These are phyloP conservation scores for Priocnemis perturbator DNA, from an alignment of 2,888 invertebrate genomes.

Conservation along the genomic window DNA sequence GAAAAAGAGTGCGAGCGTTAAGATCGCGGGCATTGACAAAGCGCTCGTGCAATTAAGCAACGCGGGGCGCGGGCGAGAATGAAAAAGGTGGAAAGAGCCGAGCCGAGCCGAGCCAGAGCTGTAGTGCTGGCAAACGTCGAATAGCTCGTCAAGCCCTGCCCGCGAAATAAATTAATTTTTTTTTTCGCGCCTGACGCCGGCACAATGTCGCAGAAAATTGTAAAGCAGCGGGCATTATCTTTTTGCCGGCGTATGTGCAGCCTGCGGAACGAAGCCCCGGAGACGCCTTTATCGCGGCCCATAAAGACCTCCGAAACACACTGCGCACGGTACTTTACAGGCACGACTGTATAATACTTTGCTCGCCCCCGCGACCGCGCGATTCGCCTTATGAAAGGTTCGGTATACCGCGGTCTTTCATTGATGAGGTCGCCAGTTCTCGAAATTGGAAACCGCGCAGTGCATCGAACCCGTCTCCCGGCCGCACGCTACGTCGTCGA, in stretches of 20 bases:
- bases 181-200: not conserved
- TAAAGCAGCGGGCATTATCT: slow-evolving; percentile 36
- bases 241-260: slow-evolving; percentile 21
- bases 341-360: slow-evolving; percentile 47
- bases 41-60: too few relatives aligned
- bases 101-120: too few relatives aligned
- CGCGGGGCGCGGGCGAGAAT: not conserved
- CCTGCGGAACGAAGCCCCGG: slow-evolving; percentile 23
- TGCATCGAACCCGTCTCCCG: slow-evolving; percentile 4
- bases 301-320: slow-evolving; percentile 43
- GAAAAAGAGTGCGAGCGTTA: not conserved
- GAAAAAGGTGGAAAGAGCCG: not conserved
- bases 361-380: slow-evolving; percentile 9
- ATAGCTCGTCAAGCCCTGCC: not conserved
- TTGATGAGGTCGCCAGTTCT: slow-evolving; percentile 30
- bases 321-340: slow-evolving; percentile 39
- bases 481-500: not conserved
- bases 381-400: not conserved
- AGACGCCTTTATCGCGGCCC: slow-evolving; percentile 35
- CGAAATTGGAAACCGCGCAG: slow-evolving; percentile 44
- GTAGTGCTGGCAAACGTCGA: not conserved
- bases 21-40: too few relatives aligned
- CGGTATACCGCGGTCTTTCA: slow-evolving; percentile 7
- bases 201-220: slow-evolving; percentile 31
- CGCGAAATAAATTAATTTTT: not conserved